These are phyloP conservation scores for Pachycephus smyrnensis DNA, from an alignment of 2,888 invertebrate genomes.

Conservation along the genomic window DNA sequence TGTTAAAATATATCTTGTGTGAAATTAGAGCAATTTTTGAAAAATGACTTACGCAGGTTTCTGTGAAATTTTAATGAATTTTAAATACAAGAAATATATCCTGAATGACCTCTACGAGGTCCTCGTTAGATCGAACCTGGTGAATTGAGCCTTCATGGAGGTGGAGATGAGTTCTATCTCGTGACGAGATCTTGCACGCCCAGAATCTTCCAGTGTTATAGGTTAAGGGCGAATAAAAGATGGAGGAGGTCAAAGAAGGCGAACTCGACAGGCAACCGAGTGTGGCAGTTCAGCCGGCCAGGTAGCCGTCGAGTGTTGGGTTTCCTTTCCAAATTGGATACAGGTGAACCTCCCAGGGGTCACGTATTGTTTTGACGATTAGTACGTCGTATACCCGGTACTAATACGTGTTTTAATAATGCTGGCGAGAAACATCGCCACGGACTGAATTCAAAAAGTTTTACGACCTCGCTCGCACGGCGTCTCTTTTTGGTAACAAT, in stretches of 20 bases:
- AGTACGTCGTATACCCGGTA: constrained; percentile 39
- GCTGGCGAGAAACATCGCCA: constrained; percentile 36
- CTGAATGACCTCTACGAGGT: neutral
- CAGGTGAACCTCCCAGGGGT: constrained; percentile 35
- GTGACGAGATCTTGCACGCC: constrained; percentile 10
- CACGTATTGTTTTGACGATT: constrained; percentile 46
- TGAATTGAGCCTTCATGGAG: neutral
- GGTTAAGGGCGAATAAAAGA: neutral
- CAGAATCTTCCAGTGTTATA: neutral
- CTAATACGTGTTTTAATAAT: constrained; percentile 46
- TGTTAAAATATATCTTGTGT: neutral
- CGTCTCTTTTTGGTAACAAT: neutral
- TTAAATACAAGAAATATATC: neutral
- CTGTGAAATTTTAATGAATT: neutral
- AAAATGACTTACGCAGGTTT: neutral
- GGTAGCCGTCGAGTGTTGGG: constrained; percentile 20
- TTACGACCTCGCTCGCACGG: neutral
- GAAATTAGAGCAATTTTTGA: neutral
- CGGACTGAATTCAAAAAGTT: neutral
- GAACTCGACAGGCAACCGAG: neutral
- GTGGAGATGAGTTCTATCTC: neutral
- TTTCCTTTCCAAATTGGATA: constrained; percentile 36
- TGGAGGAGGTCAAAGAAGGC: constrained; percentile 3
- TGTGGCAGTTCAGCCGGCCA: constrained; percentile 22
- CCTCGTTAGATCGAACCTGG: neutral